Base-by-base conservation (phyloP, 2,888 invertebrate species). In the Volucella inflata region DNA sequence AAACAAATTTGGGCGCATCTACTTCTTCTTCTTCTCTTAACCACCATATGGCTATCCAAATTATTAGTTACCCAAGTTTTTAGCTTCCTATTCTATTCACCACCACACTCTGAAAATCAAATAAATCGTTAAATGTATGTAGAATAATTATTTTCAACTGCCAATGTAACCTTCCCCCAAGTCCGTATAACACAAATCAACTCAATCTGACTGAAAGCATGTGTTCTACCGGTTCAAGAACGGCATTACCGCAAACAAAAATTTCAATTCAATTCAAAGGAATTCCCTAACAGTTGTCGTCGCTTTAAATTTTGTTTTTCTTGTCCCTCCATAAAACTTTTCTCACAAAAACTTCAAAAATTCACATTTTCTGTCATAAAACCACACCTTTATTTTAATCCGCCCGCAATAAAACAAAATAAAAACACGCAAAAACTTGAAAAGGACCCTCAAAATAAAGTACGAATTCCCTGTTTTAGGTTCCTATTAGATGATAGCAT, bases 261-360 rank as follows among this genome's bases (percentile, higher is more conserved):
- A 71, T 42, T 42, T 68, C 40, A 55, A 71, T 78, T 78, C 42
- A 68, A 83, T 83, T 83, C 55, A 68, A 83, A 81, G 81, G 9
- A 67, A 62, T 83, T 68, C 68, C 51, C 38, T 78, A 72, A 83
- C 82, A 78, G 82, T 83, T 82, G 65, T 38, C n/a, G 17, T 11
- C 9, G 21, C 48, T 74, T 65, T 30, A 30, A 30, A 30, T 30
- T 30, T 2, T 21, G 30, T 30, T 30, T 6, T 30, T 30, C 6
- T 2, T 30, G 30, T 30, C 30, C 30, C 0, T 30, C 30, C 6
- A 30, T 30, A 30, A 30, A 50, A 36, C 12, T 21, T 50, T 2
- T 17, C 11, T 50, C 17, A 2, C 16, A 3, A n/a, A 50, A 8
- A 14, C 3, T 17, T 0, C 11, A 10, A 12, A 17, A 16, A 6